phyloP scores from a whole-genome alignment of 2,888 invertebrate genomes.

The Flabesymbios commensalis region DNA sequence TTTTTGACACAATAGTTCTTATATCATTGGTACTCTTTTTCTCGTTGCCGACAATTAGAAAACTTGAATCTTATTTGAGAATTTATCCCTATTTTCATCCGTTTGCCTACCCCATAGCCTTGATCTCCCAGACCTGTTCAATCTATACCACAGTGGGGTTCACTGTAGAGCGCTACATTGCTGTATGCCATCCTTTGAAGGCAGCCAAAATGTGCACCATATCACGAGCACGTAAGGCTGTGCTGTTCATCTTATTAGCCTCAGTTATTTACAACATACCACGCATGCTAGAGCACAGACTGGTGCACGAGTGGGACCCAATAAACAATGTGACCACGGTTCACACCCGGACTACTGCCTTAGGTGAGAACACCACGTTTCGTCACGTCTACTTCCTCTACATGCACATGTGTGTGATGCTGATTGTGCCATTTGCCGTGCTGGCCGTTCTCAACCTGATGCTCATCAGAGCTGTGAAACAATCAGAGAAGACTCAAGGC shows the following conservation, averaged over 20 bases:
- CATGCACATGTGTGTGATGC: slow-evolving; percentile 53
- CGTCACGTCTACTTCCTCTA: slow-evolving; percentile 54
- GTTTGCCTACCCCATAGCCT: slow-evolving; percentile 76
- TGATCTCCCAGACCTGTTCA: slow-evolving; percentile 88
- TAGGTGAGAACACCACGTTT: slow-evolving; percentile 47
- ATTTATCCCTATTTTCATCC: slow-evolving; percentile 79
- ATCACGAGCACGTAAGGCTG: slow-evolving; percentile 81
- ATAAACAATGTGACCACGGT: slow-evolving; percentile 38
- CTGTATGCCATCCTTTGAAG: slow-evolving; percentile 74
- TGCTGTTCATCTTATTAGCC: slow-evolving; percentile 78
- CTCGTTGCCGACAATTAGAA: slow-evolving; percentile 44
- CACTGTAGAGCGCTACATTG: slow-evolving; percentile 87
- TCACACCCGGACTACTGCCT: slow-evolving; percentile 38
- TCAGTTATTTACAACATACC: slow-evolving; percentile 88
- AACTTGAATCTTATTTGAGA: slow-evolving; percentile 73
- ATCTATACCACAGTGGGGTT: slow-evolving; percentile 78
- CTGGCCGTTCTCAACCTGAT: slow-evolving; percentile 51
- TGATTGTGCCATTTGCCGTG: slow-evolving; percentile 52
- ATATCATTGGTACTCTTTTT: slow-evolving; percentile 63
- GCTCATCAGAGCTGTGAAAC: slow-evolving; percentile 52
- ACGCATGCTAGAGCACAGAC: slow-evolving; percentile 63
- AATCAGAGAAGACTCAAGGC: slow-evolving; percentile 39
- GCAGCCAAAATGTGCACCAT: slow-evolving; percentile 91
- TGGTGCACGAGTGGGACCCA: slow-evolving; percentile 15
- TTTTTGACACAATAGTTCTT: slow-evolving; percentile 90